A percentile compares a stretch with the other conserved stretches of the same genome.
These are phyloP conservation scores for Exephanes ischioxanthus DNA, from an alignment of 2,888 invertebrate genomes.

Conservation along the genomic window DNA sequence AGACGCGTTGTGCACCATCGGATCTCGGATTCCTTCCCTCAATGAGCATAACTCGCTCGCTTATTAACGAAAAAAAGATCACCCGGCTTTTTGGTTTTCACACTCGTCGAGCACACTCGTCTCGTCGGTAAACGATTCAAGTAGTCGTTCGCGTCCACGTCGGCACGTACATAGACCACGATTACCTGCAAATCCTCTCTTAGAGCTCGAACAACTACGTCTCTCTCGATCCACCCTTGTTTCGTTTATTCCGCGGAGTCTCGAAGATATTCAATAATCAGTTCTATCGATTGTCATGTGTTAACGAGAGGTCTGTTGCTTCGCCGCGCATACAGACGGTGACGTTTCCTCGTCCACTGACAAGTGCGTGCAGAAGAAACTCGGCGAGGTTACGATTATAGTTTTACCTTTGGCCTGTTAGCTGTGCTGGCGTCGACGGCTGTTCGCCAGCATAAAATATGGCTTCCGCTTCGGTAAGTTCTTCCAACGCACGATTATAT, in stretches of 20 bases:
- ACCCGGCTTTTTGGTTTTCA: not conserved
- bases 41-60: not conserved
- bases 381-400: slow-evolving; percentile 26
- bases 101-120: not conserved
- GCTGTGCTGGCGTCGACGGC: slow-evolving; percentile 41
- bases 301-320: slow-evolving; percentile 6
- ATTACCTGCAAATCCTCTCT: not conserved
- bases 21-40: not conserved
- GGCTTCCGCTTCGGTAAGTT: slow-evolving; percentile 84
- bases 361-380: slow-evolving; percentile 7
- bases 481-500: slow-evolving; percentile 46
- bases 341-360: slow-evolving; percentile 1
- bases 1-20: not conserved
- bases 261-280: not conserved
- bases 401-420: slow-evolving; percentile 6
- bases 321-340: not conserved
- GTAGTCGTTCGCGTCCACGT: slow-evolving; percentile 27
- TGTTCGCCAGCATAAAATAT: slow-evolving; percentile 74
- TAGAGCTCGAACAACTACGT: not conserved
- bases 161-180: slow-evolving; percentile 12
- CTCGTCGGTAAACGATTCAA: slow-evolving; percentile 5
- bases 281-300: not conserved
- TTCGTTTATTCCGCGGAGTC: not conserved
- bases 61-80: not conserved
- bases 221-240: not conserved